Conservation (phyloP, 2,888 invertebrate genomes). For the Elgonia sp. region DNA sequence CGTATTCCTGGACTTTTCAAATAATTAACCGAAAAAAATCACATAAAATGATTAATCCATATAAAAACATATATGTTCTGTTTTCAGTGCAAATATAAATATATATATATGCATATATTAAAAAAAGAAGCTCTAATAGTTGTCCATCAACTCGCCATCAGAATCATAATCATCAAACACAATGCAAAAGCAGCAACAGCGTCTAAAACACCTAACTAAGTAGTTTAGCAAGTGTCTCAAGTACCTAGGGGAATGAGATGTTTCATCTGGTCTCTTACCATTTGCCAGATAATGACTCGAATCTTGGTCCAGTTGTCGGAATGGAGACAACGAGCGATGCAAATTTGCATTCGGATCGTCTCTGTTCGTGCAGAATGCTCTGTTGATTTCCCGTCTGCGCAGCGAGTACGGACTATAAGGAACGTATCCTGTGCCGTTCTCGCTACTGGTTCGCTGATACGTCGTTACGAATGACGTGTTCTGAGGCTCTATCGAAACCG, state of each 20-base stretch:
- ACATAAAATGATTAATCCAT: too few relatives aligned
- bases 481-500: slow-evolving; percentile 80
- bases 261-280: slow-evolving; percentile 77
- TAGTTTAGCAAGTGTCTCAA: not conserved
- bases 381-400: slow-evolving; percentile 83
- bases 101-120: too few relatives aligned
- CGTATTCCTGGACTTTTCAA: too few relatives aligned
- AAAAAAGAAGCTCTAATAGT: too few relatives aligned
- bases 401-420: slow-evolving; percentile 85
- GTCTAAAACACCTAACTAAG: too few relatives aligned
- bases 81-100: too few relatives aligned
- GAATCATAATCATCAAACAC: too few relatives aligned
- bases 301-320: slow-evolving; percentile 79
- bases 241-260: slow-evolving; percentile 74
- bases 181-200: too few relatives aligned
- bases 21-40: too few relatives aligned
- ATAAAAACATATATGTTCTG: too few relatives aligned
- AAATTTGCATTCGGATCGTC: slow-evolving; percentile 79
- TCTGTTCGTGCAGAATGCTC: slow-evolving; percentile 83
- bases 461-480: slow-evolving; percentile 80
- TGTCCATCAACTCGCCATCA: too few relatives aligned
- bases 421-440: slow-evolving; percentile 83
- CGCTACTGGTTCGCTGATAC: slow-evolving; percentile 84
- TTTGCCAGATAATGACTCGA: slow-evolving; percentile 72
- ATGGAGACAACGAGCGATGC: slow-evolving; percentile 84